Evolutionary conservation across 2,113 vertebrate species (phyloP), one percentile per base, ranked within the genome.

Genomic region (Lepidothrix coronata): DNA sequence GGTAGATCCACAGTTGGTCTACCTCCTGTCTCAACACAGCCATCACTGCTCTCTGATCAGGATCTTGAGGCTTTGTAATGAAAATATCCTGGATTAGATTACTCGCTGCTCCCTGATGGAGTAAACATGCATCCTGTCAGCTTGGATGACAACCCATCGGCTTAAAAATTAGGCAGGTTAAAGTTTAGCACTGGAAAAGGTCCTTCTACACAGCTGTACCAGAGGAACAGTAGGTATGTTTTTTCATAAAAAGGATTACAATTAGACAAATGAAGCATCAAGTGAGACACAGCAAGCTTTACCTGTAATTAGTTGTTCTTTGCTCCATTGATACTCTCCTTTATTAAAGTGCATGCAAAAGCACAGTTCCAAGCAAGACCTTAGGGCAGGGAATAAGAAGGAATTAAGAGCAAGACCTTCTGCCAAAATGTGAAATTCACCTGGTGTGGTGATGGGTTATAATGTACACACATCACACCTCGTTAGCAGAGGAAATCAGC

Each of bases 41-140:
- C 88, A 77, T 88, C n/a, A 4, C 48, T 78, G 23, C 76, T 48
- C 33, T 89, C 59, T 91, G 93, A 93, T 95, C 57, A 78, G 84
- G 76, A 89, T 92, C 86, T 78, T 72, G 57, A 75, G 86, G 91
- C 93, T 91, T 96, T 81, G 73, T 91, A 84, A 91, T 92, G 76
- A 96, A 93, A 91, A 89, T 76, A 89, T 92, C 83, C 65, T 92
- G 86, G 83, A 81, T 91, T 95, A 95, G 79, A 62, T 95, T 96
- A 84, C 83, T 71, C 30, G 0, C 0, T 86, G 76, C 72, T 93
- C 92, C 39, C 72, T 88, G 55, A 58, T 22, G 57, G 82, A 72
- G 67, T 80, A 73, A 92, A 80, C 43, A 24, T 71, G 51, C 48
- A 74, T 84, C 76, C 76, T 93, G 83, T 86, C 79, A 59, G 58